Conservation (phyloP, 1,140 invertebrate genomes). For the roundworm (Caenorhabditis elegans) region DNA sequence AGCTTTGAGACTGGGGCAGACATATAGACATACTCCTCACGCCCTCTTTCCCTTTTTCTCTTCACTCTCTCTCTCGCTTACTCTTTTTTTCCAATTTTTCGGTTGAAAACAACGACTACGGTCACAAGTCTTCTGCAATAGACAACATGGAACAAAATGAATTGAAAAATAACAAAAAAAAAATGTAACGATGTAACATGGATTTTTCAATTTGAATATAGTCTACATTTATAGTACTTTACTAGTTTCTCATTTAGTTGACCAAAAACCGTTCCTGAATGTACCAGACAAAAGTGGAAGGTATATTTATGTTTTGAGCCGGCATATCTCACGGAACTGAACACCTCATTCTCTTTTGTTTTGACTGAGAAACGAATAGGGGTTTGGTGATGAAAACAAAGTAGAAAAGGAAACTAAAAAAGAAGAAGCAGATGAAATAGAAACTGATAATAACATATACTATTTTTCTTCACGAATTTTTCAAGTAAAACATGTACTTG, state of each 20-base stretch:
- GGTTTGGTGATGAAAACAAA: neutral
- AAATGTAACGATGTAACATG: neutral
- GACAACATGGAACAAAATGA: constrained; percentile 4
- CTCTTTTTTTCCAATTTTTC: neutral
- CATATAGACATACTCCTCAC: neutral
- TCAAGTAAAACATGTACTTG: no score
- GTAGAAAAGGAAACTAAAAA: neutral
- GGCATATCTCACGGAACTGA: no score
- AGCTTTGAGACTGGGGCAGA: neutral
- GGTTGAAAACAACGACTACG: constrained; percentile 30
- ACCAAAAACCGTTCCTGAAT: no score
- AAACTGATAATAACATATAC: neutral
- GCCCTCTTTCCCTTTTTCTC: neutral
- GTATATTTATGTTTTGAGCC: neutral
- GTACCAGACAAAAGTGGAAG: neutral
- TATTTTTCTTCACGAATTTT: no score
- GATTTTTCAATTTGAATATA: neutral
- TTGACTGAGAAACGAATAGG: neutral
- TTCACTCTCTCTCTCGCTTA: neutral
- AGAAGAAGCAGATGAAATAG: neutral
- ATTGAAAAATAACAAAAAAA: constrained; percentile 6
- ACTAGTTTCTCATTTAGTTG: no score
- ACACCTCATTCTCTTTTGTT: neutral
- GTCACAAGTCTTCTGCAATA: neutral
- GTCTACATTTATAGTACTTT: no score